phyloP scores from a whole-genome alignment of 2,797 vertebrate genomes.

The Argentina silus region DNA sequence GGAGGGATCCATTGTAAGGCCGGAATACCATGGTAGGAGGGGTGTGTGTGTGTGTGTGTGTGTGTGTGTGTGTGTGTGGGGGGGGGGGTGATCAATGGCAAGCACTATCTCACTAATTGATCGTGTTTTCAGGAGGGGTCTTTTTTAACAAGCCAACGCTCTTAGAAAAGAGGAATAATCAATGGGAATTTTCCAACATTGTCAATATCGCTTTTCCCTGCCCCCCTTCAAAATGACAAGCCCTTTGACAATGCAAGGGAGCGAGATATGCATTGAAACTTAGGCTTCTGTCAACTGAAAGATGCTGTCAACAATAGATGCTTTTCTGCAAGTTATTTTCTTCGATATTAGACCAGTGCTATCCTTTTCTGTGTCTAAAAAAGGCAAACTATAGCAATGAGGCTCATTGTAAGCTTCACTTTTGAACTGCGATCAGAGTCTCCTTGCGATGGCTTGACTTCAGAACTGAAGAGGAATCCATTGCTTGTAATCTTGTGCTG shows the following conservation, averaged over 20 bases:
- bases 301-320: background rate
- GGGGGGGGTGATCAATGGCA: conserved; percentile 71
- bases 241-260: conserved; percentile 22
- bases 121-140: conserved; percentile 74
- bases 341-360: background rate
- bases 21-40: conserved; percentile 43
- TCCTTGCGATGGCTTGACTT: conserved; percentile 45
- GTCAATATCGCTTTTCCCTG: conserved; percentile 66
- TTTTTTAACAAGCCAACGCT: conserved; percentile 74
- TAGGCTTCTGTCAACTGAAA: background rate
- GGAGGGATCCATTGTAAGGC: conserved; percentile 67
- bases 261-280: background rate
- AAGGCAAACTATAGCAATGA: background rate
- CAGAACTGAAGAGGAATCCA: conserved; percentile 63
- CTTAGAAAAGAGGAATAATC: conserved; percentile 79
- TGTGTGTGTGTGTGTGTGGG: background rate
- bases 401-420: conserved; percentile 28
- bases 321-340: background rate
- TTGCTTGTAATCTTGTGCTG: conserved; percentile 71
- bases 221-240: conserved; percentile 41
- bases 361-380: background rate
- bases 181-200: conserved; percentile 77
- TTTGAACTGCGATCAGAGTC: conserved; percentile 47
- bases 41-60: conserved; percentile 2
- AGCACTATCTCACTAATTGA: conserved; percentile 84